phyloP scores from a whole-genome alignment of 1,140 invertebrate genomes.

The Hyphantria cunea region DNA sequence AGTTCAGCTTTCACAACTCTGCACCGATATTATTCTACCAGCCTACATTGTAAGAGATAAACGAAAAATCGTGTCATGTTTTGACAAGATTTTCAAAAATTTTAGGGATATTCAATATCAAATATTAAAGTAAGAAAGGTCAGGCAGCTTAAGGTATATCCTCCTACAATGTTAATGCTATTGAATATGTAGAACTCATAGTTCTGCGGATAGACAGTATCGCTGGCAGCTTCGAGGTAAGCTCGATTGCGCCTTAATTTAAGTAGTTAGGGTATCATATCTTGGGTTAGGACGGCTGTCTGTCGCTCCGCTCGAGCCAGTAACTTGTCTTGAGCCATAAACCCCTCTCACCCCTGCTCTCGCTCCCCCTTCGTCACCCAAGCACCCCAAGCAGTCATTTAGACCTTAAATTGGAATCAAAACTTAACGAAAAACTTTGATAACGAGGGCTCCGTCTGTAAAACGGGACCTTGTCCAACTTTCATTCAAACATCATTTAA shows the following conservation, averaged over 20 bases:
- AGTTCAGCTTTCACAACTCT: no score
- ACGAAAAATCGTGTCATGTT: no score
- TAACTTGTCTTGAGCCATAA: background rate
- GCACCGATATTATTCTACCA: no score
- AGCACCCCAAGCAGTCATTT: background rate
- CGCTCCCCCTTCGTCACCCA: background rate
- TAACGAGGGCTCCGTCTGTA: background rate
- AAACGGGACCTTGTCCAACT: background rate
- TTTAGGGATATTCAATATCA: no score
- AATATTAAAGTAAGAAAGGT: no score
- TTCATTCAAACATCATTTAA: conserved; percentile 13
- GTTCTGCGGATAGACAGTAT: no score
- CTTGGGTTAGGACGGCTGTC: background rate
- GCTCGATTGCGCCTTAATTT: background rate
- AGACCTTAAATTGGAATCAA: background rate
- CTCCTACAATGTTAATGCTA: no score
- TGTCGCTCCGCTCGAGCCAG: background rate
- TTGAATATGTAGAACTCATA: no score
- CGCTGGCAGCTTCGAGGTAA: background rate
- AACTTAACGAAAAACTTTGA: conserved; percentile 6
- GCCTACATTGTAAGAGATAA: no score
- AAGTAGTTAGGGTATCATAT: background rate
- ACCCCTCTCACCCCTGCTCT: background rate
- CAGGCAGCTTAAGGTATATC: no score
- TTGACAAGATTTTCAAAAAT: no score